Evolutionary conservation across 2,113 vertebrate genomes (phyloP).

Genomic region (Rutilus rutilus): DNA sequence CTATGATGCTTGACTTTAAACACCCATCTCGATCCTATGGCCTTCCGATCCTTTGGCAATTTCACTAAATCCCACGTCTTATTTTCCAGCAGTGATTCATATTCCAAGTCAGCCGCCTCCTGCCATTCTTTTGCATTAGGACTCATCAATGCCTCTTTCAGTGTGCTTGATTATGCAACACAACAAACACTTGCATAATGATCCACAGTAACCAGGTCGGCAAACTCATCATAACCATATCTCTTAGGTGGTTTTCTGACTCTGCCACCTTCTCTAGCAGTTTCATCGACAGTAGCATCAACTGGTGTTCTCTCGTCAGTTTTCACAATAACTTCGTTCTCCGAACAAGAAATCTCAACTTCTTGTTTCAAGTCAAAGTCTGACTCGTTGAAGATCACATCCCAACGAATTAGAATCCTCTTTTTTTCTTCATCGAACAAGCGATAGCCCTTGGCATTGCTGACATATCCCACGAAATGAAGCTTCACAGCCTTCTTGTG

Average conservation of each 20-base stretch:
- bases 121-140: slow-evolving; percentile 37
- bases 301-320: neutral
- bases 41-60: slow-evolving; percentile 35
- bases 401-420: slow-evolving; percentile 32
- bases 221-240: too few species aligned
- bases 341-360: neutral
- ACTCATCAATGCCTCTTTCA: slow-evolving; percentile 32
- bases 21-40: slow-evolving; percentile 28
- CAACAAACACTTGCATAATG: neutral
- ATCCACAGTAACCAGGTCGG: slow-evolving; percentile 18
- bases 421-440: slow-evolving; percentile 45
- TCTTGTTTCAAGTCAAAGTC: neutral
- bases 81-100: slow-evolving; percentile 54
- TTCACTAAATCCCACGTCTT: slow-evolving; percentile 42
- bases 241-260: too few species aligned
- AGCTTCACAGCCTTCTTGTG: slow-evolving; percentile 46
- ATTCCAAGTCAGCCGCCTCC: slow-evolving; percentile 51
- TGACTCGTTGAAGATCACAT: neutral
- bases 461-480: slow-evolving; percentile 29
- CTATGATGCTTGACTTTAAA: slow-evolving; percentile 49
- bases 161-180: slow-evolving; percentile 19
- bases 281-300: slow-evolving; percentile 27
- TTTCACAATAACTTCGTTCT: neutral
- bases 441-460: slow-evolving; percentile 23
- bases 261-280: too few species aligned